Evolutionary conservation across 2,888 invertebrate species (phyloP), one percentile per base, ranked within the genome.

Genomic region (Sisyra nigra): DNA sequence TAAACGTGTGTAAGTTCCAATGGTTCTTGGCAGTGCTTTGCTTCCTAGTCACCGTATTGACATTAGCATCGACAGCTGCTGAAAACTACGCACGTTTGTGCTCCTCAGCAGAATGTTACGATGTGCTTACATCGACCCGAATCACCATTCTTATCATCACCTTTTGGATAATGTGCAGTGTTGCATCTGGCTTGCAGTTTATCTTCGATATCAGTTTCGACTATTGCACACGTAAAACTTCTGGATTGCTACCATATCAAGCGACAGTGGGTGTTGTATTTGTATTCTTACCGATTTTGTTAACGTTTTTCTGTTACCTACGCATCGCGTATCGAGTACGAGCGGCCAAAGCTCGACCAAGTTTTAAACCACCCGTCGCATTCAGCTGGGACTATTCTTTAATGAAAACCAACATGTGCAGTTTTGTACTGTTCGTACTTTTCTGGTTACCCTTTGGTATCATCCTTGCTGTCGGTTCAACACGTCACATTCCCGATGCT

Each of bases 361-460:
- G 69, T 39, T 79, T 76, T 60, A 76, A 71, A 51, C 74, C 76
- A 1, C 74, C 76, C 2, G 63, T 68, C 9, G 68, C 70, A 13
- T 77, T 72, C 55, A 66, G 70, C 18, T 71, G 71, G 60, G 81
- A 83, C 53, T 70, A 68, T 49, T 67, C 72, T 2, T 63, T 75
- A 8, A 70, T 72, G 50, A 68, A 69, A 49, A 64, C 79, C 19
- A 81, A 83, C 57, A 64, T 80, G 50, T 68, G 65, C 49, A 75
- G 78, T 51, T 82, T 74, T 54, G 46, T 71, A 4, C 51, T 79
- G 11, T 81, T 74, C 58, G 60, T 76, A 5, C 43, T 67, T 1
- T 72, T 74, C 50, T 84, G 84, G 84, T 51, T 72, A 19, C 84
- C 84, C 0, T 79, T 80, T 53, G 68, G 77, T 1, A 57, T 76